phyloP scores from a whole-genome alignment of 2,888 invertebrate genomes.

The Aproaerema taeniolella region DNA sequence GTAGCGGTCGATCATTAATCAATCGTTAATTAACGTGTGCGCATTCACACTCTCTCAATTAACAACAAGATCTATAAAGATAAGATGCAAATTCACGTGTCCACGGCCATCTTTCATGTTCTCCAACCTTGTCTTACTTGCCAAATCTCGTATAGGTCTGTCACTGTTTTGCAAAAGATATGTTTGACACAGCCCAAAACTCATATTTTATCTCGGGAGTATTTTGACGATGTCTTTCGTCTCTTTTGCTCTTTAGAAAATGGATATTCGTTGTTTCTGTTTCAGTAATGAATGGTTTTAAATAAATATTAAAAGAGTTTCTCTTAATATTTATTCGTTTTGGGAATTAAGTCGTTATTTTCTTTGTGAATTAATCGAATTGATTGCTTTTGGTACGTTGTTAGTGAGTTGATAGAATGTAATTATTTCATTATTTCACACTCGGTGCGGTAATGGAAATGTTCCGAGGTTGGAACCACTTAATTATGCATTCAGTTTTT shows the following conservation, averaged over 20 bases:
- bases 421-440: slow-evolving; percentile 47
- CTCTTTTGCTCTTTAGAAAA: slow-evolving; percentile 37
- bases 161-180: slow-evolving; percentile 21
- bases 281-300: slow-evolving; percentile 32
- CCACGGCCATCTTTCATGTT: slow-evolving; percentile 38
- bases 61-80: slow-evolving; percentile 54
- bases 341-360: slow-evolving; percentile 35
- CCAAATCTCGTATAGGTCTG: slow-evolving; percentile 22
- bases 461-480: slow-evolving; percentile 19
- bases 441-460: slow-evolving; percentile 36
- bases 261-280: slow-evolving; percentile 20
- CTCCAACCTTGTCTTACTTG: slow-evolving; percentile 27
- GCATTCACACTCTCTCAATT: slow-evolving; percentile 60
- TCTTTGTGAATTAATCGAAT: slow-evolving; percentile 38
- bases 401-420: slow-evolving; percentile 31
- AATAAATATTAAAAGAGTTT: slow-evolving; percentile 41
- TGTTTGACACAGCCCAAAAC: slow-evolving; percentile 28
- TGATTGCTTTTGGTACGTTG: slow-evolving; percentile 30
- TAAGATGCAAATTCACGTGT: slow-evolving; percentile 52
- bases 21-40: slow-evolving; percentile 55
- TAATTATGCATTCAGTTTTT: slow-evolving; percentile 16
- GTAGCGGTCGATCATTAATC: slow-evolving; percentile 58
- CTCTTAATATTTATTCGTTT: slow-evolving; percentile 36
- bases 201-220: slow-evolving; percentile 24
- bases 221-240: slow-evolving; percentile 28